phyloP scores from a whole-genome alignment of 2,888 invertebrate species.

The Apeira syringaria region DNA sequence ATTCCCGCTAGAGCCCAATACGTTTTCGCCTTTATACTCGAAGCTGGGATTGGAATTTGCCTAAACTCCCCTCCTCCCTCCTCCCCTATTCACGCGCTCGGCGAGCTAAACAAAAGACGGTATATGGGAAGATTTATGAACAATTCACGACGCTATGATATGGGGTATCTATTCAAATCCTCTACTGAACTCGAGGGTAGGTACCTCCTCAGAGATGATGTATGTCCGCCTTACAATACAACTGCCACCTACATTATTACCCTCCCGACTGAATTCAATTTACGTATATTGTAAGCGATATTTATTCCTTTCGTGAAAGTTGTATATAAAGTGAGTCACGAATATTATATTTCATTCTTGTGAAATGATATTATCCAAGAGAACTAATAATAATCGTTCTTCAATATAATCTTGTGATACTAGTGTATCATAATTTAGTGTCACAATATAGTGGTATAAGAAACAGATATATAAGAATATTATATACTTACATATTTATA shows the following conservation, averaged over 20 bases:
- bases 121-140: conserved; percentile 75
- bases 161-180: conserved; percentile 74
- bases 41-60: conserved; percentile 54
- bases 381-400: too few species aligned
- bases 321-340: conserved; percentile 17
- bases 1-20: conserved; percentile 11
- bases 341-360: conserved; percentile 15
- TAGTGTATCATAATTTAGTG: too few species aligned
- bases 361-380: too few species aligned
- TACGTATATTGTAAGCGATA: conserved; percentile 36
- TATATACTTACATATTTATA: too few species aligned
- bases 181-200: conserved; percentile 60
- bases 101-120: conserved; percentile 72
- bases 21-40: conserved; percentile 28
- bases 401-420: too few species aligned
- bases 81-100: conserved; percentile 34
- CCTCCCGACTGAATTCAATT: conserved; percentile 44
- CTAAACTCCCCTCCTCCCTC: conserved; percentile 42
- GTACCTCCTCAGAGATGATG: conserved; percentile 59
- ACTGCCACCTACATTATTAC: conserved; percentile 47
- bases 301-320: conserved; percentile 20
- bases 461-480: too few species aligned
- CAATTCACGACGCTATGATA: conserved; percentile 76
- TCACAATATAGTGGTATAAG: too few species aligned
- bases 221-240: conserved; percentile 55